Evolutionary conservation across 1,140 invertebrate genomes (phyloP), one percentile per base, ranked within the genome.

Genomic region (Maniola jurtina): DNA sequence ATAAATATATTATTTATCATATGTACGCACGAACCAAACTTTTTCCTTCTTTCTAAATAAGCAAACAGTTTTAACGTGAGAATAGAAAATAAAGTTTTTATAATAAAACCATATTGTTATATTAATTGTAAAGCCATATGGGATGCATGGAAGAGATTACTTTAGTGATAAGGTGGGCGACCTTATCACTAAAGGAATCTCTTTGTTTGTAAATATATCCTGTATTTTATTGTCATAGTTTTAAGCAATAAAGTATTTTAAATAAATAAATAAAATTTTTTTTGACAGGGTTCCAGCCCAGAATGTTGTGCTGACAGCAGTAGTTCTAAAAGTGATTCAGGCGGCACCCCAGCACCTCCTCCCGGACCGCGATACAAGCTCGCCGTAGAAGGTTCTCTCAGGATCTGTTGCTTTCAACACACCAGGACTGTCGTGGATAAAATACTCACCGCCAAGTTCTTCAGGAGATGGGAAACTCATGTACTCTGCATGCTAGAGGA

Each of bases 381-480:
- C 7, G 92, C 96, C 35, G 91, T 93, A 11, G 95, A 96, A 65
- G 95, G 95, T 0, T 94, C 96, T 61, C 92, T 96, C 16, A 94
- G 95, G 79, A 92, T 96, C 38, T 97, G 96, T 91, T 94, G 94
- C 71, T 91, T 97, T 54, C 95, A 96, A 75, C 95, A 97, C 75
- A 95, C 95, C 0, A 91, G 95, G 62, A 96, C 95, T 47, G 93
- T 97, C 47, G 94, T 96, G 61, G 95, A 94, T 83, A 97, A 97
- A 88, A 95, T 97, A 62, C 90, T 96, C 64, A 95, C 95, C 58
- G 96, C 95, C 40, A 95, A 96, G 83, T 96, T 96, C 78, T 90
- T 97, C 5, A 88, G 96, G 48, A 87, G 96, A 66, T 97, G 96
- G 95, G 96, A 97, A 84, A 95, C 93, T 45, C 96, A 97, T 83